Evolutionary conservation across 2,797 vertebrate genomes (phyloP), one percentile per base, ranked within the genome.

Genomic region (Propithecus perrieri): DNA sequence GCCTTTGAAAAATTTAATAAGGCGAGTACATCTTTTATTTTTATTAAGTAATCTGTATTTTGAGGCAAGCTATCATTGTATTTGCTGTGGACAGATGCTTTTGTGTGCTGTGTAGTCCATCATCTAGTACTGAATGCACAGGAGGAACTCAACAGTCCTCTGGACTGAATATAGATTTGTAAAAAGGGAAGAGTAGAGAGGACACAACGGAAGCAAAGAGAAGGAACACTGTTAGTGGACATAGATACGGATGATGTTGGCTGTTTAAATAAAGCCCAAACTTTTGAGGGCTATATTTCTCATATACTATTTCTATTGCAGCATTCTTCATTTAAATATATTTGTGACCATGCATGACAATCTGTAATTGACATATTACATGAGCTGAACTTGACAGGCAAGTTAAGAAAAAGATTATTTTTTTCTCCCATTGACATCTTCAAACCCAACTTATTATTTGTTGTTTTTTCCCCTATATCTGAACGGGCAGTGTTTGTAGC

Each of bases 261-360:
- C 50, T 75, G 41, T 72, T 74, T 0, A 67, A 43, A 41, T 48
- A 33, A 69, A 61, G 12, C 26, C 41, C 57, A 13, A 2, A 13
- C 2, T 43, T 65, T 17, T 0, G 2, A 79, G 2, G 50, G 22
- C 3, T 2, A 1, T 26, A 1, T 17, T 55, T 46, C 38, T 57
- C 9, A 33, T 8, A 3, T 17, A 8, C 20, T 8, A 5, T 46
- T 43, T 61, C 22, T 5, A 9, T 8, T 3, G 33, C 1, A 3
- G 8, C 0, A 1, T 13, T 53, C 20, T 76, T 15, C 26, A 3
- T 10, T 4, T 15, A 17, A 48, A 33, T 0, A 4, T 2, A 5
- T 24, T 20, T 14, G 3, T 24, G 5, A 0, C 0, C 14, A 5
- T 0, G n/a, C 2, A 0, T 18, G n/a, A 7, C 74, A 50, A 6